These are phyloP conservation scores for Hemithea aestivaria DNA, from an alignment of 2,888 invertebrate genomes.

Conservation along the genomic window DNA sequence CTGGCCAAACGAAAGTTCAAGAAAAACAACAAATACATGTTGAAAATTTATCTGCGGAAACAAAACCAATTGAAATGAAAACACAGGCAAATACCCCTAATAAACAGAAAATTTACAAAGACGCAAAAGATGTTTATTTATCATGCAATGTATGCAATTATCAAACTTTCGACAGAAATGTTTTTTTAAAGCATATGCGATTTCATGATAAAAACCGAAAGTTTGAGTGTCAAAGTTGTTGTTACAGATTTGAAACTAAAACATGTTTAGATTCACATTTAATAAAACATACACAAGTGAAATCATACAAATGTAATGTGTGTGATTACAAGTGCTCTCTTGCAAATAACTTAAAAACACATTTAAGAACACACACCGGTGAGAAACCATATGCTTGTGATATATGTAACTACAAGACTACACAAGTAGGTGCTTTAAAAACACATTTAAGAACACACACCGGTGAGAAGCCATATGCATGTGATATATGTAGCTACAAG, in stretches of 20 bases:
- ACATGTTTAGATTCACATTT: slow-evolving; percentile 3
- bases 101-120: not conserved
- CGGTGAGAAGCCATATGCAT: slow-evolving; percentile 2
- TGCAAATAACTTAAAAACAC: slow-evolving; percentile 1
- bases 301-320: slow-evolving; percentile 5
- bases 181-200: slow-evolving; percentile 13
- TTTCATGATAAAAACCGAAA: slow-evolving; percentile 12
- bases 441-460: slow-evolving; percentile 1
- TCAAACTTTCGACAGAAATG: slow-evolving; percentile 5
- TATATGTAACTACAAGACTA: slow-evolving; percentile 7
- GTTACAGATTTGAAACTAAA: not conserved
- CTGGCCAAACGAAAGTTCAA: not conserved
- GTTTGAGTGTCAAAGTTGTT: slow-evolving; percentile 5
- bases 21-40: too few species aligned
- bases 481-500: slow-evolving; percentile 5
- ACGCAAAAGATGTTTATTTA: slow-evolving; percentile 1
- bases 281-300: slow-evolving; percentile 5
- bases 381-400: slow-evolving; percentile 11
- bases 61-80: not conserved
- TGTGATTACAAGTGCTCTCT: slow-evolving; percentile 6
- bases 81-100: not conserved
- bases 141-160: slow-evolving; percentile 15
- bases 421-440: slow-evolving; percentile 1
- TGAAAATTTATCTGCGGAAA: not conserved
- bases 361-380: not conserved